phyloP scores from a whole-genome alignment of 2,113 vertebrate genomes.

The Osmerus mordax region DNA sequence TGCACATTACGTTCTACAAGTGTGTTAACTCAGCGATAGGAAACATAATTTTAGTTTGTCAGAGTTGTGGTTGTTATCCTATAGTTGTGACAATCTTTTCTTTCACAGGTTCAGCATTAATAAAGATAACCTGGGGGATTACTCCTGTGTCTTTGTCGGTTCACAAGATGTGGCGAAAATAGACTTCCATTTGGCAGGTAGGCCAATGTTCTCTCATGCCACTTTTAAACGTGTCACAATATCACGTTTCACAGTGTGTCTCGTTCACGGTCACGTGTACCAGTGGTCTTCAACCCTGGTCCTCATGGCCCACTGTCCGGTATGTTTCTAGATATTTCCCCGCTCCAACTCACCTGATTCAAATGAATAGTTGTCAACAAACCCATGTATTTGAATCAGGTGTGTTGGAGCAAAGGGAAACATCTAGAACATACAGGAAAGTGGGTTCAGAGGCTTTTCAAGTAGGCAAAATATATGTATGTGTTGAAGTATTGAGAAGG shows the following conservation, averaged over 20 bases:
- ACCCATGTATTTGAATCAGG: too few species aligned
- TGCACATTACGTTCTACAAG: too few species aligned
- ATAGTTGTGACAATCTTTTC: not conserved
- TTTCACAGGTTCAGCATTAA: conserved; percentile 57
- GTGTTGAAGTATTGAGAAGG: not conserved
- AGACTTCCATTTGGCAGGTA: conserved; percentile 65
- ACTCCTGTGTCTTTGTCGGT: conserved; percentile 64
- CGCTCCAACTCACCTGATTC: too few species aligned
- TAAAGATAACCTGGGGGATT: conserved; percentile 58
- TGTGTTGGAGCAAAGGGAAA: too few species aligned
- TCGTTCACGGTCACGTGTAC: too few species aligned
- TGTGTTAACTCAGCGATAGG: too few species aligned
- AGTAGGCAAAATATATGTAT: not conserved
- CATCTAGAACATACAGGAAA: too few species aligned
- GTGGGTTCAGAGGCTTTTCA: not conserved
- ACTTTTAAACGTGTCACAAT: not conserved
- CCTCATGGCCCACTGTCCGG: too few species aligned
- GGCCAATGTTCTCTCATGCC: not conserved
- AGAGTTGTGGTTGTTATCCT: not conserved
- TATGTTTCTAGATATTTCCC: too few species aligned
- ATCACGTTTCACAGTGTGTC: not conserved
- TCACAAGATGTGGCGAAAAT: conserved; percentile 33
- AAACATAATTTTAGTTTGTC: too few species aligned
- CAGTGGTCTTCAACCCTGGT: too few species aligned
- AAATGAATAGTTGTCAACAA: too few species aligned